Conservation (phyloP, 2,797 vertebrate genomes). For the Muscicapa comitata region DNA sequence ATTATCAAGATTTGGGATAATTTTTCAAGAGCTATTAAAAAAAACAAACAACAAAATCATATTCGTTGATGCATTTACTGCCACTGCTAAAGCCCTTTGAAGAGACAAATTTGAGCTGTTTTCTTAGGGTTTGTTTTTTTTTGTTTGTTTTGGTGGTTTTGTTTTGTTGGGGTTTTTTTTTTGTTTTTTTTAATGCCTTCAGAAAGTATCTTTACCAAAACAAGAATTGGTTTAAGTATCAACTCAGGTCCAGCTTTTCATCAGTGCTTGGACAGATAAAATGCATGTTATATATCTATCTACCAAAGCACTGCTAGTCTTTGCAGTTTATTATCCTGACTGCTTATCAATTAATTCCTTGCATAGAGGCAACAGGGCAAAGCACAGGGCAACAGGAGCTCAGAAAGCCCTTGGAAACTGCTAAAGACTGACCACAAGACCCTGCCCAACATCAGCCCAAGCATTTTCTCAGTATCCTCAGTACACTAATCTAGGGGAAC, state of each 20-base stretch:
- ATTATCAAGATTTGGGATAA: neutral
- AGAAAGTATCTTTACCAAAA: neutral
- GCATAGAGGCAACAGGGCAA: neutral
- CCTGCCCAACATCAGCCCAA: neutral
- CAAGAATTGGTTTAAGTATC: neutral
- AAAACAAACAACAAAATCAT: neutral
- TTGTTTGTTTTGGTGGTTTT: too few relatives aligned
- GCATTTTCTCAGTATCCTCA: neutral
- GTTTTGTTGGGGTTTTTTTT: too few relatives aligned
- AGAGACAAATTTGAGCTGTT: neutral
- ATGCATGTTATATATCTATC: accelerated
- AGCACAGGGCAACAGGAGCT: neutral
- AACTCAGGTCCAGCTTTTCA: neutral
- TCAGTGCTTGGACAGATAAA: neutral
- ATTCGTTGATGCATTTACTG: neutral
- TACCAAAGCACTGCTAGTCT: neutral
- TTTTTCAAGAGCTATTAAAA: neutral
- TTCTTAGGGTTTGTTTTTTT: too few relatives aligned
- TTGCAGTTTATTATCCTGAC: neutral
- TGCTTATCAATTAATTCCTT: neutral
- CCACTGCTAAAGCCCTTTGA: accelerated
- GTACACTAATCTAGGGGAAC: neutral
- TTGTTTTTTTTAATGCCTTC: neutral
- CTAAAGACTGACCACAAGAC: neutral
- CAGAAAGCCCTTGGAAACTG: neutral